Conservation (phyloP, 2,113 vertebrate species). For the Thamnaconus septentrionalis region DNA sequence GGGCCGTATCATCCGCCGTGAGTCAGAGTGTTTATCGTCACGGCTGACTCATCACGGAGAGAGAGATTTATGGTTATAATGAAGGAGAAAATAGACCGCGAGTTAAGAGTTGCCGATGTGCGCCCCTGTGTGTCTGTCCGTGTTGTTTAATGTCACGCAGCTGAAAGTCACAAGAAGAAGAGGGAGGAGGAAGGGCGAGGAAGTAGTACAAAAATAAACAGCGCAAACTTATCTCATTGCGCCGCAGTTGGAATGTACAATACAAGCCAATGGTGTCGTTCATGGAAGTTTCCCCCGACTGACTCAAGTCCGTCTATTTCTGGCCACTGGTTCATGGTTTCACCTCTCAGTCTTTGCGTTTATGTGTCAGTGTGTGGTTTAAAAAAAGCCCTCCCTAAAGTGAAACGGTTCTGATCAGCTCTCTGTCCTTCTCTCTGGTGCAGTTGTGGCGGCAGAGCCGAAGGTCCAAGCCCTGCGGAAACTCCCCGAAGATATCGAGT, state of each 20-base stretch:
- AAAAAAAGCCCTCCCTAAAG: too few relatives aligned
- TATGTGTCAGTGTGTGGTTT: neutral
- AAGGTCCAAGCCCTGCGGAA: conserved; percentile 62
- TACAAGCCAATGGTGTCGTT: neutral
- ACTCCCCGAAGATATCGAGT: conserved; percentile 66
- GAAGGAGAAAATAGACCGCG: too few relatives aligned
- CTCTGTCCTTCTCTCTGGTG: conserved; percentile 5
- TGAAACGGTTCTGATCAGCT: neutral
- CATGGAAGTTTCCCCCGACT: neutral
- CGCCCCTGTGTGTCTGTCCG: neutral
- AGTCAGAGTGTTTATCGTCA: too few relatives aligned
- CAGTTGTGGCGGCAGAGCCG: conserved; percentile 50
- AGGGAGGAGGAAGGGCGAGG: too few relatives aligned
- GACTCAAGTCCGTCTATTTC: conserved; percentile 4
- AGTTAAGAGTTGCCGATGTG: too few relatives aligned
- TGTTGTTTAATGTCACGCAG: neutral
- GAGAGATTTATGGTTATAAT: too few relatives aligned
- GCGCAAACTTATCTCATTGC: too few relatives aligned
- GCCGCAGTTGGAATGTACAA: neutral
- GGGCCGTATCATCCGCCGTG: too few relatives aligned
- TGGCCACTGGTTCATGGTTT: neutral
- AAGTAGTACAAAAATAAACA: too few relatives aligned
- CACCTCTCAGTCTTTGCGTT: neutral
- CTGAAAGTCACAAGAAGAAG: neutral
- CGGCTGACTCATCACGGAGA: too few relatives aligned